Base-by-base conservation (phyloP, 2,888 invertebrate species). In the Chrysomela aeneicollis region DNA sequence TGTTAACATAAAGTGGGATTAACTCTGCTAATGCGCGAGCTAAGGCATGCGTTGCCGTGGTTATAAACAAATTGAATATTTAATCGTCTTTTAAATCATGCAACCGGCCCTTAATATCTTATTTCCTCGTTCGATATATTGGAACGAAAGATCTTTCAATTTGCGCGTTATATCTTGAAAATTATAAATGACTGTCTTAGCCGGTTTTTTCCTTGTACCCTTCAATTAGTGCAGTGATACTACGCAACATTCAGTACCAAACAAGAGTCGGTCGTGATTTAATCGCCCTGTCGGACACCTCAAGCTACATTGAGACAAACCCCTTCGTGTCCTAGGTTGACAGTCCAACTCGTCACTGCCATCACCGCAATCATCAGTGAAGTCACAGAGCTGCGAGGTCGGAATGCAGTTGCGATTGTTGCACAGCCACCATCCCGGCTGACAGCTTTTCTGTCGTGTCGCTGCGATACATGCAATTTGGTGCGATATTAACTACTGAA, bases 381-480 rank as follows among this genome's bases (percentile, higher is more conserved):
- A 85, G 80, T 91, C 87, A 84, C 91, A 92, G 70, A 85, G 80
- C 72, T 84, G 81, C 69, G 81, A 79, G 75, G 82, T 78, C 69
- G 85, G 84, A 78, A 90, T 84, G 84, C 91, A 91, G 80, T 85
- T 84, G 79, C 84, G 85, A 81, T 84, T 85, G 79, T 85, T 84
- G 82, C 86, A 85, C 52, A 66, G 66, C 75, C 72, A 77, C 72
- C 74, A 73, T 67, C 72, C 74, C 47, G 67, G 63, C 42, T 59
- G 59, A 66, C 78, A 78, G 53, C 50, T 65, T 59, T 57, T 59
- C 60, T 66, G 61, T 30, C 51, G 67, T 61, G 66, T 57, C 61
- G 54, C 46, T 74, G 61, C 58, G 55, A 68, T 70, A 69, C 74
- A 76, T 74, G 74, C 73, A 73, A 70, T 62, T 42, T 2, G 8